These are phyloP conservation scores for Prionailurus viverrinus DNA, from an alignment of 2,113 vertebrate genomes.

Conservation along the genomic window DNA sequence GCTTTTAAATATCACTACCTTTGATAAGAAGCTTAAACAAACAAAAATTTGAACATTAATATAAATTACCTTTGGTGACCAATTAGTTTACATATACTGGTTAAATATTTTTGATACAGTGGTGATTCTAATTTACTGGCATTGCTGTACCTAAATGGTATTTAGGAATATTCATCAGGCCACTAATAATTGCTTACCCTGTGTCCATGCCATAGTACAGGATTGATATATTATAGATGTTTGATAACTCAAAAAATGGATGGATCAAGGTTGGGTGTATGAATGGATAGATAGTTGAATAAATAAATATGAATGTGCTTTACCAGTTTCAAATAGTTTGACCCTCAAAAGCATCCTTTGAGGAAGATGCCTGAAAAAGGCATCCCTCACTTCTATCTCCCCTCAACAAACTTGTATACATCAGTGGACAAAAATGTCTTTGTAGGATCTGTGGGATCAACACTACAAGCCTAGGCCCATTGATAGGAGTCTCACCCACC, in stretches of 20 bases:
- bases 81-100: not conserved
- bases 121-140: slow-evolving; percentile 8
- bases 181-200: slow-evolving; percentile 18
- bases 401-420: not conserved
- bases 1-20: not conserved
- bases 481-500: not conserved
- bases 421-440: not conserved
- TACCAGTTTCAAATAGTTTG: slow-evolving; percentile 7
- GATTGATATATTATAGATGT: not conserved
- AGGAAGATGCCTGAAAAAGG: not conserved
- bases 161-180: slow-evolving; percentile 10
- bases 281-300: not conserved
- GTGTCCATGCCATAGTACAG: not conserved
- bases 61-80: slow-evolving; percentile 15
- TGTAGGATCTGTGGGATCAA: not conserved
- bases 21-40: slow-evolving; percentile 51
- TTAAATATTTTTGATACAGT: slow-evolving; percentile 32
- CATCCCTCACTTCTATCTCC: not conserved
- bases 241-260: slow-evolving; percentile 37
- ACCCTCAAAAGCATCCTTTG: not conserved
- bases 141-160: not conserved
- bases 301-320: not conserved
- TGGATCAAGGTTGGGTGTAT: not conserved
- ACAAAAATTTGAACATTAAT: slow-evolving; percentile 52
- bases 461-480: not conserved